Evolutionary conservation across 2,113 vertebrate species (phyloP), one percentile per base, ranked within the genome.

Genomic region (Corapipo altera): DNA sequence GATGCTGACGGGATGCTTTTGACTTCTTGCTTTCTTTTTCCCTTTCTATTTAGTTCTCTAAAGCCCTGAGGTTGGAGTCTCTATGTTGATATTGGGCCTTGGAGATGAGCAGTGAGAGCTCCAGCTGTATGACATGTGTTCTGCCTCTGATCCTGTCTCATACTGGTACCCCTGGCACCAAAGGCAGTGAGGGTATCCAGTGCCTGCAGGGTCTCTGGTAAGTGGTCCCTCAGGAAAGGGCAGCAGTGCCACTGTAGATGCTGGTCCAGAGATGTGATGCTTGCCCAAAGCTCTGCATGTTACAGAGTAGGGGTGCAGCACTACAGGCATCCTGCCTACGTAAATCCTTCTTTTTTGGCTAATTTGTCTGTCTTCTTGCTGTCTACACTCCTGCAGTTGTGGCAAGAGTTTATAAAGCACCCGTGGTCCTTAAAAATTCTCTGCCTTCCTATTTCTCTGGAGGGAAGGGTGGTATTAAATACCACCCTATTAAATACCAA

Each of bases 391-490:
- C 18, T 75, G 84, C 0, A n/a, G 72, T 46, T 65, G 33, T 83
- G 85, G 64, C 67, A 96, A 37, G 44, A 80, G 62, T 82, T 79
- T 46, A 43, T 66, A 67, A 88, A 3, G n/a, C 39, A 57, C 88
- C 64, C 80, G 74, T 62, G 46, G 78, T 65, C 77, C 81, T 85
- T 59, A 33, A 57, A 62, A 81, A 26, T 66, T 62, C 78, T 49
- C 81, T 92, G 73, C 21, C 61, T 95, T 35, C 55, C 44, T 61
- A 12, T 72, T 83, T 75, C 71, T 81, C 77, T 54, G n/a, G 41
- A 94, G 37, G 24, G 54, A 94, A 87, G 70, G 84, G 22, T 85
- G 37, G 48, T 79, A 76, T 94, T 85, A 96, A 88, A 80, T 32
- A 69, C n/a, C n/a, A n/a, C n/a, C n/a, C n/a, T n/a, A n/a, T n/a